phyloP scores from a whole-genome alignment of 1,140 invertebrate species.

The Drosophila murphyi region DNA sequence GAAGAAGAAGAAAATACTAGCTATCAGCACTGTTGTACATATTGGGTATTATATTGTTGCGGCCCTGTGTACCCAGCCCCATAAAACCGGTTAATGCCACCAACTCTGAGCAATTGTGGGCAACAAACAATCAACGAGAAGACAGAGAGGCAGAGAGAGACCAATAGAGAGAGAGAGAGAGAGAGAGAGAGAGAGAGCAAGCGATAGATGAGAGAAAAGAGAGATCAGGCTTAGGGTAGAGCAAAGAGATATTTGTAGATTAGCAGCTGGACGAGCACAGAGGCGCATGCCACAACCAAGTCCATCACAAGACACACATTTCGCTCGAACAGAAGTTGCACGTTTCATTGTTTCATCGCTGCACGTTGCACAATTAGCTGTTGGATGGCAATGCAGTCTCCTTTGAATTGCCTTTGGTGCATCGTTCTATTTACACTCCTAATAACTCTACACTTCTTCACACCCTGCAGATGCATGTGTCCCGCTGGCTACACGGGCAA shows the following conservation, averaged over 20 bases:
- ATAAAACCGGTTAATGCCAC: constrained; percentile 44
- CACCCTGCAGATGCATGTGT: constrained; percentile 92
- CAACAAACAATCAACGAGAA: constrained; percentile 4
- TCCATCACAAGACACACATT: constrained; percentile 40
- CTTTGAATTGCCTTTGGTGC: constrained; percentile 34
- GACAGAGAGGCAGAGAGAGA: constrained; percentile 2
- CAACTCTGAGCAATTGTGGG: constrained; percentile 48
- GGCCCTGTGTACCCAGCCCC: constrained; percentile 48
- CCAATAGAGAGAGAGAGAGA: constrained; percentile 10
- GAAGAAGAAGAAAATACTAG: constrained; percentile 18
- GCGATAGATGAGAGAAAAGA: background rate
- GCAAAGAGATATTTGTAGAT: constrained; percentile 8
- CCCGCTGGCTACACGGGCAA: constrained; percentile 94
- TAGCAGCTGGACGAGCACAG: constrained; percentile 11
- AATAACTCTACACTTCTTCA: constrained; percentile 2
- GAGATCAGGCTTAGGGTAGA: background rate
- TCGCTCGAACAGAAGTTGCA: constrained; percentile 48
- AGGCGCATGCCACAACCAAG: constrained; percentile 41
- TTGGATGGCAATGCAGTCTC: constrained; percentile 6
- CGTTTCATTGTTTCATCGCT: constrained; percentile 18
- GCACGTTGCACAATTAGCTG: constrained; percentile 15
- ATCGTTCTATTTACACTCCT: constrained; percentile 11
- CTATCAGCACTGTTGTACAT: constrained; percentile 35
- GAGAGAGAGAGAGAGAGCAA: background rate
- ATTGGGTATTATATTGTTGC: constrained; percentile 13